Percentiles rank a stretch among this genome's conserved stretches.
These are phyloP conservation scores for Campylorhamphus procurvoides DNA, from an alignment of 2,113 vertebrate species.

Conservation along the genomic window DNA sequence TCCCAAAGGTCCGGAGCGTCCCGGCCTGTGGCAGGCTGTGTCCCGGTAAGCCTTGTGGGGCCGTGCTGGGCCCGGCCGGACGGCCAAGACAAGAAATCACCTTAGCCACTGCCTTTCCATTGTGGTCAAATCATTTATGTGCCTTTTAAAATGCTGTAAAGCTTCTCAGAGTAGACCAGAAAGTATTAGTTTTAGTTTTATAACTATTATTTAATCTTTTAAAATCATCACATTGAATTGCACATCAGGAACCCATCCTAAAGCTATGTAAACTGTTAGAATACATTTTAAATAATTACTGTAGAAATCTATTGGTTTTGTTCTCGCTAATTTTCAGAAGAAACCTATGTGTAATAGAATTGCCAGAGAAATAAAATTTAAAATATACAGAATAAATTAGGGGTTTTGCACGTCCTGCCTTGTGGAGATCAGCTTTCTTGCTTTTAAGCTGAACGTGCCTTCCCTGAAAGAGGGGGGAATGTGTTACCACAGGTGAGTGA, in stretches of 20 bases:
- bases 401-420: not conserved
- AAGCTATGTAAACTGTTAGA: not conserved
- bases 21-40: accelerated
- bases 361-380: not conserved
- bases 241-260: not conserved
- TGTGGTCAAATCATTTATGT: not conserved
- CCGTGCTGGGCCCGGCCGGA: accelerated
- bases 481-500: not conserved
- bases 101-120: not conserved
- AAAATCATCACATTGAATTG: not conserved
- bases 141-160: not conserved
- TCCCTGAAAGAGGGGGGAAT: not conserved
- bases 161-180: not conserved
- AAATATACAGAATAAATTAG: not conserved
- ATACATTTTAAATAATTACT: not conserved
- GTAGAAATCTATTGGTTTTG: not conserved
- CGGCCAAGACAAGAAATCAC: not conserved
- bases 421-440: not conserved
- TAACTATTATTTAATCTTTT: not conserved
- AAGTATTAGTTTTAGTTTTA: not conserved
- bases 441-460: not conserved
- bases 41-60: accelerated
- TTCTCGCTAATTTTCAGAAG: not conserved
- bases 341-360: not conserved
- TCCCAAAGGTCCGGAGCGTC: not conserved